Conservation (phyloP, 2,797 vertebrate genomes). For the Syngnathus rostellatus region DNA sequence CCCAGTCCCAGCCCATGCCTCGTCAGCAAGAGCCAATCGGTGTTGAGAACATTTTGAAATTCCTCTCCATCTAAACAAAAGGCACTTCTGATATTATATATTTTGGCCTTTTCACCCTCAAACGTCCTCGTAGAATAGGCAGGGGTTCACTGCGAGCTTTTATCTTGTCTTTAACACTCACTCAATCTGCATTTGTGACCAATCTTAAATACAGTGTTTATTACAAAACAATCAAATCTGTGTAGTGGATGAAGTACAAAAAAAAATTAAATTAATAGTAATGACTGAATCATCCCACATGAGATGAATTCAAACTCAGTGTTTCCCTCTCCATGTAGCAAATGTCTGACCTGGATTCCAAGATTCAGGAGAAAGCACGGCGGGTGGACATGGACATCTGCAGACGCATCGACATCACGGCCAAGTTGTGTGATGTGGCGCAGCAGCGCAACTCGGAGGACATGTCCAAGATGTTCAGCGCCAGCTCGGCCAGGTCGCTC, state of each 20-base stretch:
- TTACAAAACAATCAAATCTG: background rate
- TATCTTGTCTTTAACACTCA: background rate
- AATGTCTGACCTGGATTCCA: constrained; percentile 95
- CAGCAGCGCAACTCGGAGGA: constrained; percentile 99
- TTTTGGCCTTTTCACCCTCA: too few species aligned
- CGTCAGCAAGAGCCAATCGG: too few species aligned
- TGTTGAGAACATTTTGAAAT: too few species aligned
- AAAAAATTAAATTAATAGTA: background rate
- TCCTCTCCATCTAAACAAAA: too few species aligned
- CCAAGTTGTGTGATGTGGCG: constrained; percentile 96
- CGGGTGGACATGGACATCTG: constrained; percentile 99
- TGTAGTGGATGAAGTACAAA: background rate
- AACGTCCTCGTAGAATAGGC: background rate
- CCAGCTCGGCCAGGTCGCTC: constrained; percentile 70
- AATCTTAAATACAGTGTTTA: background rate
- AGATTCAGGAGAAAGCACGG: constrained; percentile 99
- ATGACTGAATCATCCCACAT: background rate
- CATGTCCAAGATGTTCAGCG: constrained; percentile 94
- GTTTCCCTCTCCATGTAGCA: constrained; percentile 72
- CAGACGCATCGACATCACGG: constrained; percentile 96
- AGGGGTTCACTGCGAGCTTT: background rate
- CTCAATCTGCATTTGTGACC: background rate
- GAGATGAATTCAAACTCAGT: background rate
- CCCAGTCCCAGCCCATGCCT: too few species aligned
- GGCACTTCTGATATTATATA: too few species aligned